Evolutionary conservation across 1,140 invertebrate genomes (phyloP).

Genomic region (Bombus terrestris): DNA sequence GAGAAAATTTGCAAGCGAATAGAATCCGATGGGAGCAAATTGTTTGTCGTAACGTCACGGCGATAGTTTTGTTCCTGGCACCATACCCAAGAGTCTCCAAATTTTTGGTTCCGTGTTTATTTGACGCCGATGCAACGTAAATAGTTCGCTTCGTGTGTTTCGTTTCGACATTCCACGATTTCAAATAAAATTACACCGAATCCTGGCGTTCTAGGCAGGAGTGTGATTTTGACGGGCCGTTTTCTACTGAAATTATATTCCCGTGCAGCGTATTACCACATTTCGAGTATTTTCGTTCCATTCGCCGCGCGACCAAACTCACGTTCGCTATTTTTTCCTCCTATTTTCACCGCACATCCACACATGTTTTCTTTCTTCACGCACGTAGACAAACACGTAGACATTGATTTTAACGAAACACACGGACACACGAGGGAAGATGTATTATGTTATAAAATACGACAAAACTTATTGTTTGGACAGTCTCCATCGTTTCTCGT

Average conservation of each 20-base stretch:
- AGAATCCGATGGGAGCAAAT: neutral
- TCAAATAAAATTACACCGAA: neutral
- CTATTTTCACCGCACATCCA: neutral
- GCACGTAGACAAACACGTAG: too few relatives aligned
- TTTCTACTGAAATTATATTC: conserved; percentile 23
- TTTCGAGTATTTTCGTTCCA: conserved; percentile 6
- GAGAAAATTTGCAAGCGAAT: neutral
- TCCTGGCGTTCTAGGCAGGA: neutral
- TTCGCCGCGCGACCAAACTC: neutral
- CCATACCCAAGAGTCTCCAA: neutral
- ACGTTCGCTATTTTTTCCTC: neutral
- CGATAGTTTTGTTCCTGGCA: too few relatives aligned
- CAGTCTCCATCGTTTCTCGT: neutral
- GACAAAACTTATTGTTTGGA: neutral
- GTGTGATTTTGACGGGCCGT: conserved; percentile 3
- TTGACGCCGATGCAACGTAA: neutral
- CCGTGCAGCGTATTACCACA: neutral
- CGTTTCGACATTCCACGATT: neutral
- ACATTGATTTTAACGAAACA: neutral
- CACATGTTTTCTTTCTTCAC: neutral
- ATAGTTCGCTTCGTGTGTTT: neutral
- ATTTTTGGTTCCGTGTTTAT: neutral
- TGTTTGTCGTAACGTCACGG: neutral
- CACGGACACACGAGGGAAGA: neutral
- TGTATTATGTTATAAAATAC: neutral